Evolutionary conservation across 1,140 invertebrate species (phyloP).

Genomic region (Latrodectus geometricus): DNA sequence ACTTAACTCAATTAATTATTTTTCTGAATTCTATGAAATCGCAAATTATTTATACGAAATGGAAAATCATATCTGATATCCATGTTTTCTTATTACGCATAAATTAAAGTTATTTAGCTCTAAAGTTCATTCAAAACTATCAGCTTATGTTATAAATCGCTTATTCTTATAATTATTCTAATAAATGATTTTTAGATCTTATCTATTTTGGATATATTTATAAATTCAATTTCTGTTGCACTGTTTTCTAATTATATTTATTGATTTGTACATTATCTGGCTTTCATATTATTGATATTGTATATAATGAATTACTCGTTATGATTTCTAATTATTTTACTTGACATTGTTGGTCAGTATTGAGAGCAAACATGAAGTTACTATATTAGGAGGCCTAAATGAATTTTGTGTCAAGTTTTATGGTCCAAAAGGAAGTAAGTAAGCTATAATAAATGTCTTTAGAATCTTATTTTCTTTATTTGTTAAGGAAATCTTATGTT

Average conservation of each 20-base stretch:
- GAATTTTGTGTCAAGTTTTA: constrained; percentile 99
- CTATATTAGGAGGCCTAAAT: constrained; percentile 96
- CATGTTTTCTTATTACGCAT: too few relatives aligned
- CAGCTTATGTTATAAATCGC: too few relatives aligned
- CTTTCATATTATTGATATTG: not conserved
- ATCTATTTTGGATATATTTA: not conserved
- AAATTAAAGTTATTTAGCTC: too few relatives aligned
- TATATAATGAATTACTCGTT: not conserved
- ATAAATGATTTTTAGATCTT: constrained; percentile 4
- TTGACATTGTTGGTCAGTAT: constrained; percentile 76
- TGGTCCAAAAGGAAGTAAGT: constrained; percentile 94
- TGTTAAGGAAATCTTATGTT: too few relatives aligned
- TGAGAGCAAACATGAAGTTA: constrained; percentile 99
- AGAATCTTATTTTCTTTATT: not conserved
- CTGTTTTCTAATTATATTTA: not conserved
- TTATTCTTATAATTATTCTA: not conserved
- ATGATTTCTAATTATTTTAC: not conserved
- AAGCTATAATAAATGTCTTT: constrained; percentile 52
- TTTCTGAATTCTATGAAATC: too few relatives aligned
- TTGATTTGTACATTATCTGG: not conserved
- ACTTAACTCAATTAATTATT: too few relatives aligned
- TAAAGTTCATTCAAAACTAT: too few relatives aligned
- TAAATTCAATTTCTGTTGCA: not conserved
- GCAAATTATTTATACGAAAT: too few relatives aligned
- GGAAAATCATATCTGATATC: too few relatives aligned